phyloP scores from a whole-genome alignment of 2,888 invertebrate genomes.

The Ochropacha duplaris region DNA sequence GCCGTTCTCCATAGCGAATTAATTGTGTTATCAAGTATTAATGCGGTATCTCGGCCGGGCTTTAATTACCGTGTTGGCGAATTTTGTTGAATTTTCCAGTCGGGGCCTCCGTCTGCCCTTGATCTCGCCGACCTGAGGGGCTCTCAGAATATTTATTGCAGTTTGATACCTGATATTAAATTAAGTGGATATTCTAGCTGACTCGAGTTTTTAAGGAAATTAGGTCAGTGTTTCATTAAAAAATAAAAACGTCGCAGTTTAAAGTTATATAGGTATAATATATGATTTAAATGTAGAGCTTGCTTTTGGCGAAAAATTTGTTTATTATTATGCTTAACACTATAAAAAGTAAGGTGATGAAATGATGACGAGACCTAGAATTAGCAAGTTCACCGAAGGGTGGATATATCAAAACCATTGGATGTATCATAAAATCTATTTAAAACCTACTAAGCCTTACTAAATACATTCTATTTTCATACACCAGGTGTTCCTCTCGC shows the following conservation, averaged over 20 bases:
- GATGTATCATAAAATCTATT: neutral
- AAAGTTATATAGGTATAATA: no score
- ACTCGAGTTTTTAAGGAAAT: no score
- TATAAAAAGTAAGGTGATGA: no score
- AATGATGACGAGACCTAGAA: no score
- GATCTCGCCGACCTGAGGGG: neutral
- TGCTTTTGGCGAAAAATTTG: no score
- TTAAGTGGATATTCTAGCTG: neutral
- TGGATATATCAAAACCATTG: neutral
- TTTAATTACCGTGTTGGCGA: conserved; percentile 54
- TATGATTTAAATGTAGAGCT: no score
- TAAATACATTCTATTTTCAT: neutral
- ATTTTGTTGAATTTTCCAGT: conserved; percentile 5
- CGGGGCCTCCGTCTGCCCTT: neutral
- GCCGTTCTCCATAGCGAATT: conserved; percentile 49
- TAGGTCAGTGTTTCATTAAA: neutral
- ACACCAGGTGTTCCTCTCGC: neutral
- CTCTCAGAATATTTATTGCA: neutral
- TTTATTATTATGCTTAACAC: no score
- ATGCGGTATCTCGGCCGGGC: conserved; percentile 65
- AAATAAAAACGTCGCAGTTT: no score
- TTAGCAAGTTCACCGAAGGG: no score
- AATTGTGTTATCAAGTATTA: conserved; percentile 83
- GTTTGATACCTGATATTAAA: neutral
- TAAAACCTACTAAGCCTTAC: neutral